Evolutionary conservation across 1,140 invertebrate genomes (phyloP).

Genomic region (Gryon sp.): DNA sequence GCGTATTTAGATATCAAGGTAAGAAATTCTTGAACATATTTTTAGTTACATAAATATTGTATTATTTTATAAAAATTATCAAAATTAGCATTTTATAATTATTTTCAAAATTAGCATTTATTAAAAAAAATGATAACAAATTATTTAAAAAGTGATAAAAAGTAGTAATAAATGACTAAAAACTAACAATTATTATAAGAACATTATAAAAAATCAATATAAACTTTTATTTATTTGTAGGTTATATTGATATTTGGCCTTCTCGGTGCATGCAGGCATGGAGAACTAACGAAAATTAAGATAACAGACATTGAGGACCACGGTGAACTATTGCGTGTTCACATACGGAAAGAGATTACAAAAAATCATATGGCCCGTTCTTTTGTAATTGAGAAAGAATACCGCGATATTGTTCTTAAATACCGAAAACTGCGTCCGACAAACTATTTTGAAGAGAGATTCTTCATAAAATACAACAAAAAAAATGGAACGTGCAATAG

Average conservation of each 20-base stretch:
- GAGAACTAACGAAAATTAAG: slow-evolving; percentile 7
- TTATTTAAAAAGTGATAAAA: too few species aligned
- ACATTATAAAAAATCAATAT: too few species aligned
- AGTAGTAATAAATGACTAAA: too few species aligned
- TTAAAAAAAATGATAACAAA: too few species aligned
- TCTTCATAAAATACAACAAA: slow-evolving; percentile 6
- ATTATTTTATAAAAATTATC: too few species aligned
- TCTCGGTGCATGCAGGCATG: neutral
- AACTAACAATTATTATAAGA: too few species aligned
- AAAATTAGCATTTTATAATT: too few species aligned
- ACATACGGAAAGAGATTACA: slow-evolving; percentile 12
- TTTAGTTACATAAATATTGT: too few species aligned
- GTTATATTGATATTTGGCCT: slow-evolving; percentile 18
- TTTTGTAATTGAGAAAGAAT: slow-evolving; percentile 9
- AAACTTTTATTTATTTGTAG: slow-evolving; percentile 4
- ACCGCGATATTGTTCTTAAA: slow-evolving; percentile 6
- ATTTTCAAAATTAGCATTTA: too few species aligned
- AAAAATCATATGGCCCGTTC: slow-evolving; percentile 17
- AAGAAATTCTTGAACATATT: too few species aligned
- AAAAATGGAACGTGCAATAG: neutral
- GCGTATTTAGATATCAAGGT: too few species aligned
- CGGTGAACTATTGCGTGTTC: slow-evolving; percentile 1
- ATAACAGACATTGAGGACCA: slow-evolving; percentile 9
- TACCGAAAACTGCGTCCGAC: neutral
- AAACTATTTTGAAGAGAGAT: slow-evolving; percentile 16